phyloP scores from a whole-genome alignment of 2,888 invertebrate species.

The Maniola hyperantus region DNA sequence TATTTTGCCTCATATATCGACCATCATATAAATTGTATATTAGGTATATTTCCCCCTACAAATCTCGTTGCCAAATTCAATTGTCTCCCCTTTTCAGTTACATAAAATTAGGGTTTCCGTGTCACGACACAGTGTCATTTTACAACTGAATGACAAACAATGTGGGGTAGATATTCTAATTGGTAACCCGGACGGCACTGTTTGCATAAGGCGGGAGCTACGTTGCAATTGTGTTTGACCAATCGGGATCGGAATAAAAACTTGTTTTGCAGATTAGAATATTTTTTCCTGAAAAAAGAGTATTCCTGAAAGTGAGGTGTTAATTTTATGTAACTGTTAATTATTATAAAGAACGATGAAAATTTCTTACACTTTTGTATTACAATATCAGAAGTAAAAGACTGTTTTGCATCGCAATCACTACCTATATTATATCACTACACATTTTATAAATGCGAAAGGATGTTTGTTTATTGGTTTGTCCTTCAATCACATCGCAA shows the following conservation, averaged over 20 bases:
- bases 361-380: too few species aligned
- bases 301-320: too few species aligned
- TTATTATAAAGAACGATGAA: too few species aligned
- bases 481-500: too few species aligned
- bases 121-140: slow-evolving; percentile 38
- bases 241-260: slow-evolving; percentile 19
- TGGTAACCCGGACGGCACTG: slow-evolving; percentile 56
- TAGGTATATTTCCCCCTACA: background rate
- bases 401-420: too few species aligned
- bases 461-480: too few species aligned
- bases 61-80: slow-evolving; percentile 24
- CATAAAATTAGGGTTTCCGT: slow-evolving; percentile 31
- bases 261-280: background rate
- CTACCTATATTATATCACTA: too few species aligned
- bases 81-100: slow-evolving; percentile 20
- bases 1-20: too few species aligned
- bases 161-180: slow-evolving; percentile 61
- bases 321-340: too few species aligned
- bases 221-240: slow-evolving; percentile 36
- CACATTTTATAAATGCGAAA: too few species aligned
- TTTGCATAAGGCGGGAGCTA: slow-evolving; percentile 65
- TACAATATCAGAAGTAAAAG: too few species aligned
- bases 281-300: background rate
- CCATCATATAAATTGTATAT: too few species aligned
- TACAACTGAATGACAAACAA: slow-evolving; percentile 43